Conservation (phyloP, 2,888 invertebrate species). For the Reticulitermes lucifugus region DNA sequence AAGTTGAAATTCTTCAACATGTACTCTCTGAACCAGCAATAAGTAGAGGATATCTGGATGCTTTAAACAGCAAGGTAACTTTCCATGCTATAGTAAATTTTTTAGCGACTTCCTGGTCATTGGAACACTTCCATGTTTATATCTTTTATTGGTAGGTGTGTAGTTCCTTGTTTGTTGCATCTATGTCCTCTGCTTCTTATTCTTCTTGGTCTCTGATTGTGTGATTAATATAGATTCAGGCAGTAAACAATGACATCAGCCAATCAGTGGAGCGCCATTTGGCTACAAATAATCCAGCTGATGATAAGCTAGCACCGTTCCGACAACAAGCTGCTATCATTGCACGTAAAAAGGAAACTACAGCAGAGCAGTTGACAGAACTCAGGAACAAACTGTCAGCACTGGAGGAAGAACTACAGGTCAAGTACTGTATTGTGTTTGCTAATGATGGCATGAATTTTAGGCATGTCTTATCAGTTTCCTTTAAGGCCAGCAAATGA, state of each 20-base stretch:
- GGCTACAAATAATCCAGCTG: slow-evolving; percentile 70
- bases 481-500: too few relatives aligned
- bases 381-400: slow-evolving; percentile 72
- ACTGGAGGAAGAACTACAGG: slow-evolving; percentile 69
- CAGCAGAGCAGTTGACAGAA: slow-evolving; percentile 77
- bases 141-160: too few relatives aligned
- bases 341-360: slow-evolving; percentile 81
- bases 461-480: too few relatives aligned
- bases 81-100: too few relatives aligned
- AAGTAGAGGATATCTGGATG: slow-evolving; percentile 74
- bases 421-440: background rate
- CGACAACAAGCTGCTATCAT: slow-evolving; percentile 87
- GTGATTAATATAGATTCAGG: slow-evolving; percentile 62
- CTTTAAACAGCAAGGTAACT: slow-evolving; percentile 72
- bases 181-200: too few relatives aligned
- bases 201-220: background rate
- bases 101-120: too few relatives aligned
- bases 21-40: slow-evolving; percentile 76
- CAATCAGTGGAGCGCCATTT: slow-evolving; percentile 78
- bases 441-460: too few relatives aligned
- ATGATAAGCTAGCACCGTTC: slow-evolving; percentile 84
- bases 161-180: too few relatives aligned
- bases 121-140: too few relatives aligned
- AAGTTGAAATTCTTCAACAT: slow-evolving; percentile 75
- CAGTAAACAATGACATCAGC: slow-evolving; percentile 72